Conservation (phyloP, 2,113 vertebrate genomes). For the Neogale vison region DNA sequence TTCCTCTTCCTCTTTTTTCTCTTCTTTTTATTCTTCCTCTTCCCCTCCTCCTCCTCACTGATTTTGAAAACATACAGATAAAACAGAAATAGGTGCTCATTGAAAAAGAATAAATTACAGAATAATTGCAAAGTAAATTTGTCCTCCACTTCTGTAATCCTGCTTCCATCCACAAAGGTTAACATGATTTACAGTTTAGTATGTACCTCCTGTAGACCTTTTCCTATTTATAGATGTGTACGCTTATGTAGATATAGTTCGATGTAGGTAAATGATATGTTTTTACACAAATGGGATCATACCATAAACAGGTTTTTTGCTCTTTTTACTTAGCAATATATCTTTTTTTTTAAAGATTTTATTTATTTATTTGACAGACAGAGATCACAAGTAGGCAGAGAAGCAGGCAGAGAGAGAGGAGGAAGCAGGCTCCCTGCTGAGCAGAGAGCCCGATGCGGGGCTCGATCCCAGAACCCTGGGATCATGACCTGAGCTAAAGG, state of each 20-base stretch:
- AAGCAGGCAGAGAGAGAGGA: too few species aligned
- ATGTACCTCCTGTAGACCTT: not conserved
- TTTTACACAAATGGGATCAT: conserved; percentile 16
- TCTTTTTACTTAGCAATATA: conserved; percentile 13
- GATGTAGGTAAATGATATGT: not conserved
- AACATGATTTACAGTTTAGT: not conserved
- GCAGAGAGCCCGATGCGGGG: too few species aligned
- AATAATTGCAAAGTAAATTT: conserved; percentile 44
- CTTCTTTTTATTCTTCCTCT: not conserved
- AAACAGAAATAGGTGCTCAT: not conserved
- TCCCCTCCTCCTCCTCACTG: not conserved
- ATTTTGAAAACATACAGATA: conserved; percentile 3
- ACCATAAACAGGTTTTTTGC: not conserved
- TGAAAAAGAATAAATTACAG: conserved; percentile 8
- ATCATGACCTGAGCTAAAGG: too few species aligned
- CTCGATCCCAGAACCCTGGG: too few species aligned
- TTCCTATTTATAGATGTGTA: not conserved
- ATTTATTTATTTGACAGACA: not conserved
- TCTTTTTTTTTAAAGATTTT: not conserved
- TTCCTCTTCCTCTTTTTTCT: not conserved
- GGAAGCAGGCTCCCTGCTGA: too few species aligned
- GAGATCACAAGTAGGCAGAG: too few species aligned
- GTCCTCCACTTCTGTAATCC: not conserved
- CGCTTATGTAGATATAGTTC: not conserved
- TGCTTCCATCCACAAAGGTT: not conserved